These are phyloP conservation scores for Stichopus chloronotus DNA, from an alignment of 35 echinoderm and acorn worm genomes.

Conservation along the genomic window DNA sequence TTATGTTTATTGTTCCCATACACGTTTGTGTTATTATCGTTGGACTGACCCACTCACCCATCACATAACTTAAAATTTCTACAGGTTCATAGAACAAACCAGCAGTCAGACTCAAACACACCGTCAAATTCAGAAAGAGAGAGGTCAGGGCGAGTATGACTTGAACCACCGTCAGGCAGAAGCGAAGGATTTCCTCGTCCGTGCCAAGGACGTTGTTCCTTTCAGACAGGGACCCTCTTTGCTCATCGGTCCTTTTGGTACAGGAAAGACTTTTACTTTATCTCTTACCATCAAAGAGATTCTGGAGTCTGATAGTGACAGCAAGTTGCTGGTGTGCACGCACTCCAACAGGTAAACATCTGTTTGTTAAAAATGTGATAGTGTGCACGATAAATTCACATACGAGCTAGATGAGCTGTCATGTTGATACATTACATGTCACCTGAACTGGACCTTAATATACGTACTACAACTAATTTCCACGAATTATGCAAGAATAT, in stretches of 20 bases:
- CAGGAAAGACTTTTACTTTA: conserved; percentile 81
- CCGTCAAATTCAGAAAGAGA: not conserved
- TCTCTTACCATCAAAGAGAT: conserved; percentile 62
- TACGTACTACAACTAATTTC: too few species aligned
- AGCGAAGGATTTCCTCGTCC: not conserved
- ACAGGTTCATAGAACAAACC: not conserved
- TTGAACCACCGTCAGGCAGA: conserved; percentile 6
- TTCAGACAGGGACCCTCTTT: conserved; percentile 67
- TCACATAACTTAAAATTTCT: not conserved
- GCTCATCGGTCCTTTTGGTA: conserved; percentile 77
- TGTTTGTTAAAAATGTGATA: not conserved
- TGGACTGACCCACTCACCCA: not conserved
- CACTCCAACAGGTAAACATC: conserved; percentile 75
- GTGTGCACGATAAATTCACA: too few species aligned
- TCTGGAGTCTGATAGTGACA: conserved; percentile 37
- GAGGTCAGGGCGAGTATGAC: too few species aligned
- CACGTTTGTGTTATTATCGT: not conserved
- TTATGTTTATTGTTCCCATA: not conserved
- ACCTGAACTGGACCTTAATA: too few species aligned
- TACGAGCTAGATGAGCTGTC: too few species aligned
- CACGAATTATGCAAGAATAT: too few species aligned
- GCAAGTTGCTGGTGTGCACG: conserved; percentile 81
- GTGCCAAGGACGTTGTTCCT: not conserved
- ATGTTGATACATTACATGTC: too few species aligned
- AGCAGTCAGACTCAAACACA: not conserved